A percentile compares a stretch with the other conserved stretches of the same genome.
Evolutionary conservation across 2,888 invertebrate species (phyloP).

Genomic region (Spatulosminthurus flaviceps): DNA sequence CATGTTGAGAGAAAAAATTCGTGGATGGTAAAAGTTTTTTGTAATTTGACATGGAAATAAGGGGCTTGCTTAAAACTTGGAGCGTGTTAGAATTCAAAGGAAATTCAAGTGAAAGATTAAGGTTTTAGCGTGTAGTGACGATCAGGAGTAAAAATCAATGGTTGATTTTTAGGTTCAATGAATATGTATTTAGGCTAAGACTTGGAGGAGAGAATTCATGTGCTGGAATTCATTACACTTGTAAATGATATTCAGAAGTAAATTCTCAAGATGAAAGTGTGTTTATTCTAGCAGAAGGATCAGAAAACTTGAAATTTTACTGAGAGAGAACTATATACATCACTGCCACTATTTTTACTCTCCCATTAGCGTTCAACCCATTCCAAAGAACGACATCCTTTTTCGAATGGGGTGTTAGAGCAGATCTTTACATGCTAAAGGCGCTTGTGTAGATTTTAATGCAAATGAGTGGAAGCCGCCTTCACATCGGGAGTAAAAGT

Average conservation of each 20-base stretch:
- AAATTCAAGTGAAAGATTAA: background rate
- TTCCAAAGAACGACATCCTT: background rate
- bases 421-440: background rate
- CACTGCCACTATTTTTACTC: no score
- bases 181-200: slow-evolving; percentile 3
- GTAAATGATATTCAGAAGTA: slow-evolving; percentile 11
- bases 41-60: no score
- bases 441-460: background rate
- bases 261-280: slow-evolving; percentile 3
- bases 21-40: no score
- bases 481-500: background rate
- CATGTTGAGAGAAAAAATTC: no score
- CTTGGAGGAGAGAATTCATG: background rate
- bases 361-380: no score
- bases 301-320: no score
- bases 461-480: background rate
- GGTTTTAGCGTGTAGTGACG: background rate
- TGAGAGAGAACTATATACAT: no score
- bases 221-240: slow-evolving; percentile 1
- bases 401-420: background rate
- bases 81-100: no score
- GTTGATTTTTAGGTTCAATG: background rate
- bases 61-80: no score
- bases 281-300: background rate
- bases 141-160: background rate